Evolutionary conservation across 2,888 invertebrate species (phyloP).

Genomic region (Zygogramma bicolorata): DNA sequence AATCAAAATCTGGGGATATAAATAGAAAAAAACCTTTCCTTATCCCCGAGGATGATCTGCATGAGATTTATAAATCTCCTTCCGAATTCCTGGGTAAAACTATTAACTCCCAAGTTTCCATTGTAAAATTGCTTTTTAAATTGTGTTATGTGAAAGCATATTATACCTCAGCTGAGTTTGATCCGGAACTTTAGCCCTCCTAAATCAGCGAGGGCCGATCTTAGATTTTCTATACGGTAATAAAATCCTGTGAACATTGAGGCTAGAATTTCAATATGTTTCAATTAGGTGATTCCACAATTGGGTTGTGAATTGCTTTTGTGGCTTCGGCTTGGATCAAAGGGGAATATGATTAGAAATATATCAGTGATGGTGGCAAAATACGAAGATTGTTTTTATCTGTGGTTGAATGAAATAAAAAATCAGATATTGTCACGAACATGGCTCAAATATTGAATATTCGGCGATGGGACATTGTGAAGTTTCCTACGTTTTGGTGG

Average conservation of each 20-base stretch:
- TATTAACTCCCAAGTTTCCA: slow-evolving; percentile 29
- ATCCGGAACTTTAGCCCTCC: slow-evolving; percentile 14
- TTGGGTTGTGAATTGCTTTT: neutral
- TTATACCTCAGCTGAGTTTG: slow-evolving; percentile 24
- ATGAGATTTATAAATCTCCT: slow-evolving; percentile 29
- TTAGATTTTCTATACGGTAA: neutral
- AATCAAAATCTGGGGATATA: neutral
- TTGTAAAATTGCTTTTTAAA: no score
- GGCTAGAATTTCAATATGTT: neutral
- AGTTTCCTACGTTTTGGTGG: no score
- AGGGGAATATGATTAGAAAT: neutral
- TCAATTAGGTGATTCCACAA: neutral
- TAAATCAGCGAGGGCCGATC: neutral
- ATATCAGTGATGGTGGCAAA: no score
- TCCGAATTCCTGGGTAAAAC: slow-evolving; percentile 27
- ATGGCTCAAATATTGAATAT: no score
- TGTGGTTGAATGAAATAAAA: no score
- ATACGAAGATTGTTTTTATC: no score
- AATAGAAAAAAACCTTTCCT: slow-evolving; percentile 13
- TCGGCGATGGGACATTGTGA: no score
- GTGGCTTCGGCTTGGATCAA: neutral
- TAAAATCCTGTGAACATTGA: neutral
- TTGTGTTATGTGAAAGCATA: slow-evolving; percentile 31
- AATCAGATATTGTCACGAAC: no score
- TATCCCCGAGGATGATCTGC: slow-evolving; percentile 21